Conservation (phyloP, 2,888 invertebrate genomes). For the Bimastos eiseni region DNA sequence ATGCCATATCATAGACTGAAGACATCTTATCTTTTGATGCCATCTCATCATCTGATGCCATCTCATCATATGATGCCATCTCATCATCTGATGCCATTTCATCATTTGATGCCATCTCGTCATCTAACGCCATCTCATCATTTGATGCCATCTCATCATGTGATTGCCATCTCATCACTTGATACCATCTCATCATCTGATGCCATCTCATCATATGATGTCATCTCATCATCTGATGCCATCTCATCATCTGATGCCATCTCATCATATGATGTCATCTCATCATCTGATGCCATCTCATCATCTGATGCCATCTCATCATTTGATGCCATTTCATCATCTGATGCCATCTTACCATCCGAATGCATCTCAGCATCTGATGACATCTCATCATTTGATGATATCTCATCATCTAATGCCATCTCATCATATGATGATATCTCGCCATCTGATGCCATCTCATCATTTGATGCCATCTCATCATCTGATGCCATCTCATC, state of each 20-base stretch:
- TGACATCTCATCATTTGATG: neutral
- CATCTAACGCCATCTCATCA: neutral
- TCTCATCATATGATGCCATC: neutral
- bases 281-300: neutral
- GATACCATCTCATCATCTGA: neutral
- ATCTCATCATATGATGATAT: no score
- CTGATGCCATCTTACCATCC: neutral
- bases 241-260: neutral
- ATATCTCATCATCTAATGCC: no score
- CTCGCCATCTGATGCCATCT: neutral
- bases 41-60: neutral
- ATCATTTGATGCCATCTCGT: neutral
- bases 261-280: neutral
- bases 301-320: neutral
- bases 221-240: neutral
- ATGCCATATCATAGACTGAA: no score
- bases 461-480: neutral
- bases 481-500: neutral
- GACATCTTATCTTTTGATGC: no score
- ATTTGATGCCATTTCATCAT: neutral
- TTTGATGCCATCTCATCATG: neutral
- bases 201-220: neutral
- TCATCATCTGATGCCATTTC: neutral
- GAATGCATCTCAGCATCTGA: neutral
- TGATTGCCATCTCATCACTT: neutral